Base-by-base conservation (phyloP, 2,888 invertebrate species). In the Andricus quercusramuli region DNA sequence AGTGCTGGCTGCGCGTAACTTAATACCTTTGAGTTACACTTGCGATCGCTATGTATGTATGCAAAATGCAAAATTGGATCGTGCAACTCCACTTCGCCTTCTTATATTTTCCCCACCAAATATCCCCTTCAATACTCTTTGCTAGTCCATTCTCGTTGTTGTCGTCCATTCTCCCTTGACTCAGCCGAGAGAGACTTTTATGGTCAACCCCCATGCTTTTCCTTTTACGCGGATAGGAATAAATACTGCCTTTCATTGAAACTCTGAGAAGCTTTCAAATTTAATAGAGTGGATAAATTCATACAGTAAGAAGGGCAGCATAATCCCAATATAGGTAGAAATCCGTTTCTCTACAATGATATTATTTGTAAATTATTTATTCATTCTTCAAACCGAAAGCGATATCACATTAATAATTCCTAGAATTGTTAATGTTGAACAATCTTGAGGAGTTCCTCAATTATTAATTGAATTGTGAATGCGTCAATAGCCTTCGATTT, bases 61-160 rank as follows among this genome's bases (percentile, higher is more conserved):
- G 90, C 85, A 89, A 90, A 90, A 84, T 86, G 83, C 79, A 79
- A 85, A 86, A 90, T 90, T 88, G 83, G 85, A 90, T 88, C 87
- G 82, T 79, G 82, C 62, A 66, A 74, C 77, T 82, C 17, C 80
- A 51, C 25, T 25, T 62, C 25, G 66, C 47, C 83, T 82, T 86
- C 84, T 86, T 85, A 78, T 68, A 67, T 84, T 79, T 83, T 80
- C 70, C 25, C 41, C 59, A n/a, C 56, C 32, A 32, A 56, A 74
- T 56, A 74, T 74, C 56, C 29, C 22, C 25, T 62, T 25, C 51
- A 70, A 56, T 74, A 47, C 74, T 51, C 74, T 56, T 74, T 74
- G n/a, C 4, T 20, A 47, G 70, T 47, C 47, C 51, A 17, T 29
- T 70, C 51, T 29, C 47, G 11, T 70, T 70, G n/a, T n/a, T 56